Conservation (phyloP, 2,113 vertebrate genomes). For the Micromys minutus region DNA sequence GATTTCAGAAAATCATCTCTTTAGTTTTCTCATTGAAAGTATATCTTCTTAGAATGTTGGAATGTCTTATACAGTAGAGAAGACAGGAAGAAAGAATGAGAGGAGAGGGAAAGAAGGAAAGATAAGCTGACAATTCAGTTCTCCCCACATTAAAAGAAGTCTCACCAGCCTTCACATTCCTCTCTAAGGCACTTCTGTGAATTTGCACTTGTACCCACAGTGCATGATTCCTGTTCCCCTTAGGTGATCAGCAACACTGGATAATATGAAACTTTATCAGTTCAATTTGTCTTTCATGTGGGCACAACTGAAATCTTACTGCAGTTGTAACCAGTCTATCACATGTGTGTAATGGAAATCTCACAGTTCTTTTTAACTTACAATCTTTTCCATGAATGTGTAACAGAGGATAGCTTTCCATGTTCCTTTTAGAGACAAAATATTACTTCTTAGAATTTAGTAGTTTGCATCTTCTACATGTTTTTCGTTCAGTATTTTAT, state of each 20-base stretch:
- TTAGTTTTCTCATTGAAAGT: neutral
- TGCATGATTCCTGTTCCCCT: neutral
- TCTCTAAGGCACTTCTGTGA: constrained; percentile 3
- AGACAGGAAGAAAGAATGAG: neutral
- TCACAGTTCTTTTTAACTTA: neutral
- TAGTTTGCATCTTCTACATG: neutral
- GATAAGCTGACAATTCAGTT: neutral
- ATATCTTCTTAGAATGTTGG: constrained; percentile 4
- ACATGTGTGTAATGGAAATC: neutral
- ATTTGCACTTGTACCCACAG: neutral
- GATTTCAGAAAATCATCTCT: neutral
- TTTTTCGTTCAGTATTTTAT: neutral
- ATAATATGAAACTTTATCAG: neutral
- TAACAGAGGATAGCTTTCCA: too few species aligned
- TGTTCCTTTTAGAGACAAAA: neutral
- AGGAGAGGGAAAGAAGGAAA: too few species aligned
- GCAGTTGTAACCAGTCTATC: neutral
- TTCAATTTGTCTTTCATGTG: neutral
- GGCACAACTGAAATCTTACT: neutral
- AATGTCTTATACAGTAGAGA: neutral
- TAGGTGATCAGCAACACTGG: neutral
- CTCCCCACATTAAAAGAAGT: neutral
- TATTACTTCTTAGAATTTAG: neutral
- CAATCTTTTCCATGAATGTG: neutral
- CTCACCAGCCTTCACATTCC: neutral